Evolutionary conservation across 1,140 invertebrate species (phyloP).

Genomic region (Cyclargus thomasi): DNA sequence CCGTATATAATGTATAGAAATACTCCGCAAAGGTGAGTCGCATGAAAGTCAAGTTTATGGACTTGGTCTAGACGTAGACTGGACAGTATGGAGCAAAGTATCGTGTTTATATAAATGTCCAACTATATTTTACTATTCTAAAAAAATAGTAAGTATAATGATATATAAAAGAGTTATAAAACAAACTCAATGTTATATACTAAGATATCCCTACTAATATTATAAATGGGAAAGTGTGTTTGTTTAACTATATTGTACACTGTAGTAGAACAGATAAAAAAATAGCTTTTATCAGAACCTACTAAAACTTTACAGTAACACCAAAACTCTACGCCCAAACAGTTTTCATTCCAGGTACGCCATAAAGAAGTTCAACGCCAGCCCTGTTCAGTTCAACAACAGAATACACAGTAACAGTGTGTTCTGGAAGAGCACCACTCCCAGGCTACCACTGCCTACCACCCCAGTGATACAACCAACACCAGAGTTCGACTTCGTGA

Average conservation of each 20-base stretch:
- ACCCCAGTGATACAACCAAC: constrained; percentile 37
- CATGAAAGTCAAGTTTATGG: too few species aligned
- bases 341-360: constrained; percentile 41
- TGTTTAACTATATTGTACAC: too few species aligned
- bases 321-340: neutral
- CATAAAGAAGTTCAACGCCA: constrained; percentile 41
- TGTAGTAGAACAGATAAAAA: neutral
- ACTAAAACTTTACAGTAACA: neutral
- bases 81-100: neutral
- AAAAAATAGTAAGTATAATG: too few species aligned
- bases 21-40: constrained; percentile 44
- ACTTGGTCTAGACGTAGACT: too few species aligned
- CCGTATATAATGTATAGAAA: constrained; percentile 55
- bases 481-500: constrained; percentile 49
- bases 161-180: too few species aligned
- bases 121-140: too few species aligned
- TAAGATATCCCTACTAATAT: too few species aligned
- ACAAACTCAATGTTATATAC: too few species aligned
- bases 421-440: constrained; percentile 50
- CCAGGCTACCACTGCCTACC: neutral
- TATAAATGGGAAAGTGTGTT: too few species aligned
- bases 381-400: constrained; percentile 16
- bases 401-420: too few species aligned
- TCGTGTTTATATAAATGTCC: too few species aligned
- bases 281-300: too few species aligned